Percentiles rank a stretch among this genome's conserved stretches.
Conservation (phyloP, 1,140 invertebrate species). For the Papilio xuthus region DNA sequence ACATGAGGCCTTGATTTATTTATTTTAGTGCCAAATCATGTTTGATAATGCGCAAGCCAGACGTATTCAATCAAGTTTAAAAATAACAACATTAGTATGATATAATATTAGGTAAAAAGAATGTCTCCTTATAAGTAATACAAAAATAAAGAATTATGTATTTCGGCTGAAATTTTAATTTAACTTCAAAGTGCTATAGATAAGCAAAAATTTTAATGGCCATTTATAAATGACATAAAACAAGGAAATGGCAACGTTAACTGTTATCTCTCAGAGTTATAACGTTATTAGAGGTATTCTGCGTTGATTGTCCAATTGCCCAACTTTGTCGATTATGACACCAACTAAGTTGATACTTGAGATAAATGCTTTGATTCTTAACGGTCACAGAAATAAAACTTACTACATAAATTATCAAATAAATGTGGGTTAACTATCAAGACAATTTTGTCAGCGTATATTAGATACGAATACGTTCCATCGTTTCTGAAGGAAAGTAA, state of each 20-base stretch:
- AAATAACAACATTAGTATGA: not conserved
- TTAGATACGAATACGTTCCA: not conserved
- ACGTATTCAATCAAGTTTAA: not conserved
- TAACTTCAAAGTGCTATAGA: not conserved
- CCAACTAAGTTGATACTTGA: conserved; percentile 45
- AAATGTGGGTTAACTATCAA: not conserved
- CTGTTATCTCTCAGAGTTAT: conserved; percentile 50
- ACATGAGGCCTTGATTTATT: not conserved
- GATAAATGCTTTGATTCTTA: conserved; percentile 42
- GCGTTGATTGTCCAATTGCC: conserved; percentile 55
- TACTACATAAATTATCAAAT: conserved; percentile 25
- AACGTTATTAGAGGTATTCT: conserved; percentile 44
- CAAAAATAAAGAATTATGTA: not conserved
- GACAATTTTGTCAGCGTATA: not conserved
- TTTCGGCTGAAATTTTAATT: not conserved
- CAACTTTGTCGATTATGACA: conserved; percentile 58
- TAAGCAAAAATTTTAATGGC: conserved; percentile 32
- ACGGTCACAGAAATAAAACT: conserved; percentile 50
- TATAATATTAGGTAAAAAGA: not conserved
- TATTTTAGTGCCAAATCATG: not conserved
- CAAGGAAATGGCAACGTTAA: conserved; percentile 43
- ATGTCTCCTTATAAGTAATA: not conserved
- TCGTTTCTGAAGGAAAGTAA: no score
- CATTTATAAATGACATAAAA: conserved; percentile 40
- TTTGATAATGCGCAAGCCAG: not conserved